These are phyloP conservation scores for Caenorhabditis uteleia DNA, from an alignment of 2,888 invertebrate species.

Conservation along the genomic window DNA sequence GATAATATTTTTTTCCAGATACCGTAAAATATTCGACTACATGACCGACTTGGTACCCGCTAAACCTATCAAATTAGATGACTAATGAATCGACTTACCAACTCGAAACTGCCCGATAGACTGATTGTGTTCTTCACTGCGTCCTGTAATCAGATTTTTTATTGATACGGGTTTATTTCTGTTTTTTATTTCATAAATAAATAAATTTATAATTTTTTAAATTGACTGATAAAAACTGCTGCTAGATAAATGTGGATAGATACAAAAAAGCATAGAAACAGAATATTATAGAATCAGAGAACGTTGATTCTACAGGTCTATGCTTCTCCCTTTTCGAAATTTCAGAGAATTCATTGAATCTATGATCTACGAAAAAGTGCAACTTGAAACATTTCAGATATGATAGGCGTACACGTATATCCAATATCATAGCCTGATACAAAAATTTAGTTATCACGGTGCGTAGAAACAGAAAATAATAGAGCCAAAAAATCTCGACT, in stretches of 20 bases:
- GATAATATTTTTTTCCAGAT: constrained; percentile 13
- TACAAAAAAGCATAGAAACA: no score
- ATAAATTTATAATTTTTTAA: neutral
- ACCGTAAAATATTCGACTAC: constrained; percentile 38
- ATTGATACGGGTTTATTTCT: constrained; percentile 2
- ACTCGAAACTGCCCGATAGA: constrained; percentile 67
- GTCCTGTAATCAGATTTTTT: constrained; percentile 55
- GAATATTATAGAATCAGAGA: no score
- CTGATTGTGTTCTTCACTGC: constrained; percentile 69
- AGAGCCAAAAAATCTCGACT: no score
- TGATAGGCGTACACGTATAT: no score
- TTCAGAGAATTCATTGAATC: no score
- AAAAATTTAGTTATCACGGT: no score
- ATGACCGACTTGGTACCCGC: constrained; percentile 32
- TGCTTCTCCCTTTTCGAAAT: no score
- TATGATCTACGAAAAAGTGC: no score
- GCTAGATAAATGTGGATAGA: constrained; percentile 4
- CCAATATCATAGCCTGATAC: no score
- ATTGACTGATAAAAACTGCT: neutral
- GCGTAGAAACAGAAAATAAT: no score
- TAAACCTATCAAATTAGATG: neutral
- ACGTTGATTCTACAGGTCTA: no score
- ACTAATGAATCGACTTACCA: constrained; percentile 54
- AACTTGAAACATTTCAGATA: no score
- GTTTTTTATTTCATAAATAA: neutral